phyloP scores from a whole-genome alignment of 2,113 vertebrate species.

The Nothocercus julius region DNA sequence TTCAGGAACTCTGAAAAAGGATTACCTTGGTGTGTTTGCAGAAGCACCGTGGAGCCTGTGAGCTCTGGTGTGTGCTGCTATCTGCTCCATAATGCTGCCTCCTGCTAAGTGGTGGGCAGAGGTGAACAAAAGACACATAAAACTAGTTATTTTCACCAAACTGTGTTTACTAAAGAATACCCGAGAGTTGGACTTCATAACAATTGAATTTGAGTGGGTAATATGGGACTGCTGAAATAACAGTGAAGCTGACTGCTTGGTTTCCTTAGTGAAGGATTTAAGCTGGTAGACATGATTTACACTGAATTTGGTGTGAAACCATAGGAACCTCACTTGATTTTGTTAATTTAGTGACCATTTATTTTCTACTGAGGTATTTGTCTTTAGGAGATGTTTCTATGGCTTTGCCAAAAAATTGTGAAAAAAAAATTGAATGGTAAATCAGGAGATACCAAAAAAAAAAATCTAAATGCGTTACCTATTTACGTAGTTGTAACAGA shows the following conservation, averaged over 20 bases:
- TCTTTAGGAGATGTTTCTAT: not conserved
- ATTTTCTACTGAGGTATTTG: not conserved
- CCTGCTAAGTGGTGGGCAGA: not conserved
- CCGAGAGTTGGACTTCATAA: not conserved
- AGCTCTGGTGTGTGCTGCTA: not conserved
- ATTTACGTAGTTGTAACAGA: not conserved
- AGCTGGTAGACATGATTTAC: not conserved
- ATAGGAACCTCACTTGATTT: not conserved
- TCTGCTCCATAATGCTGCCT: not conserved
- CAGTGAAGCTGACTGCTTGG: not conserved
- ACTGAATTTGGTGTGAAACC: not conserved
- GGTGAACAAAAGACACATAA: not conserved
- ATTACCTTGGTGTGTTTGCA: constrained; percentile 10
- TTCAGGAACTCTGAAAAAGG: constrained; percentile 54
- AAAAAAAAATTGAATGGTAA: not conserved
- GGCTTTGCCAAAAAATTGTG: not conserved
- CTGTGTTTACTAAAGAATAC: not conserved
- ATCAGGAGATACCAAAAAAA: not conserved
- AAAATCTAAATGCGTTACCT: not conserved
- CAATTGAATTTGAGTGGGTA: not conserved
- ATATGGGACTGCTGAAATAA: not conserved
- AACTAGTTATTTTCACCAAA: not conserved
- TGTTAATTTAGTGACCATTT: not conserved
- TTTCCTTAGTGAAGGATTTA: not conserved
- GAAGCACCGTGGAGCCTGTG: not conserved